Evolutionary conservation across 2,888 invertebrate species (phyloP), one percentile per base, ranked within the genome.

Genomic region (Baronia brevicornis): DNA sequence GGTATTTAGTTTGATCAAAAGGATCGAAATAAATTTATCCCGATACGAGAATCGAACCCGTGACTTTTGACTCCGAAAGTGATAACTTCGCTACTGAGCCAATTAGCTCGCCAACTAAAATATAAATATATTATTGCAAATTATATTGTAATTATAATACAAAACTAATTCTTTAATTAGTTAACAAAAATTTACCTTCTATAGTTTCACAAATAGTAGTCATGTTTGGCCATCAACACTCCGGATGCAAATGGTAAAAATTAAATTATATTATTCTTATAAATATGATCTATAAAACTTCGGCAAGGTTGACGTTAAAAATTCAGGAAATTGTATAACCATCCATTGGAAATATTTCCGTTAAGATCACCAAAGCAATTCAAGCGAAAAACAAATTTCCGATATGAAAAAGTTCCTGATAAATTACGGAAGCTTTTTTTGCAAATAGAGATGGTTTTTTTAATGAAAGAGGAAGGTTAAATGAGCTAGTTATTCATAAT

Each of bases 251-350:
- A 62, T 78, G 75, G 51, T 54, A 41, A 51, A 44, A 44, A 43
- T 41, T 51, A 69, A 64, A 69, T 67, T 61, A 67, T 59, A 51
- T 60, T 62, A 59, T 60, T 60, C 56, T 57, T 65, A 35, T 80
- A 79, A 77, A 79, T 77, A 77, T 73, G 45, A 34, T 38, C 39
- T 28, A 37, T 31, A 35, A 43, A 41, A 38, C 43, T 42, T 33
- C 41, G 41, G 4, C 33, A 67, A 67, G 70, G 67, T 39, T 51
- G 24, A 5, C 13, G 37, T 39, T 51, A 61, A 51, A 56, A 48
- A 54, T 35, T 13, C 41, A 54, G 72, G 71, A 74, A 64, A 37
- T 35, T 38, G 36, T 5, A 25, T 14, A 27, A 39, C 41, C 41
- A 38, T 45, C 39, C 9, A 28, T 28, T 28, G 35, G 18, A 32